Conservation (phyloP, 2,888 invertebrate genomes). For the Nephrotoma appendiculata region DNA sequence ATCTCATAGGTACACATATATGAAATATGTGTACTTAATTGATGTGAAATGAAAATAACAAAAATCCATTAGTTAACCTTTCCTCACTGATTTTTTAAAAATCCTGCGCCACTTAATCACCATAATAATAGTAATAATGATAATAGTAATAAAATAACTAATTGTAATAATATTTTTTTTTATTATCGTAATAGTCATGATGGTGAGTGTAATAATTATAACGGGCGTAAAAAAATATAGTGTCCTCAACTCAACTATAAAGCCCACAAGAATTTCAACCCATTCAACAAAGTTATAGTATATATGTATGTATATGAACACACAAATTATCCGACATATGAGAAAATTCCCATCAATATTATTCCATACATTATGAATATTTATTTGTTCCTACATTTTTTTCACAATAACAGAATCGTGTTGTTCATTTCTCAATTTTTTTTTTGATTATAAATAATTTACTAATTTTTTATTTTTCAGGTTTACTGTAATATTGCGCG, state of each 20-base stretch:
- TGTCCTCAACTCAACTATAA: background rate
- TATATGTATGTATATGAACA: background rate
- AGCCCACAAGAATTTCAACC: background rate
- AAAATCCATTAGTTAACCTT: background rate
- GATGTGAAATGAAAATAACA: background rate
- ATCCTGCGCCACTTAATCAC: background rate
- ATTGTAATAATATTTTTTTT: background rate
- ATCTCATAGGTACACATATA: background rate
- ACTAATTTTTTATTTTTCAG: background rate
- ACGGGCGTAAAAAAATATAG: background rate
- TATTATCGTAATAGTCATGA: background rate
- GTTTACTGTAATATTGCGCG: background rate
- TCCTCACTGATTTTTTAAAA: background rate
- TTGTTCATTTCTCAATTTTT: background rate
- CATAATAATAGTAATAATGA: background rate
- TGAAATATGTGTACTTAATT: background rate
- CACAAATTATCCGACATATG: background rate
- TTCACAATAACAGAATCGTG: background rate
- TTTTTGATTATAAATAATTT: background rate
- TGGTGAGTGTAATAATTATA: background rate
- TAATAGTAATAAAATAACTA: background rate
- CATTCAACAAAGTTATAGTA: background rate
- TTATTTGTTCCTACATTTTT: background rate
- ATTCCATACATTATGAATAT: background rate
- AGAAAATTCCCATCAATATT: background rate